A percentile compares a stretch with the other conserved stretches of the same genome.
phyloP scores from a whole-genome alignment of 2,888 invertebrate genomes.

The Caenorhabditis sp. region DNA sequence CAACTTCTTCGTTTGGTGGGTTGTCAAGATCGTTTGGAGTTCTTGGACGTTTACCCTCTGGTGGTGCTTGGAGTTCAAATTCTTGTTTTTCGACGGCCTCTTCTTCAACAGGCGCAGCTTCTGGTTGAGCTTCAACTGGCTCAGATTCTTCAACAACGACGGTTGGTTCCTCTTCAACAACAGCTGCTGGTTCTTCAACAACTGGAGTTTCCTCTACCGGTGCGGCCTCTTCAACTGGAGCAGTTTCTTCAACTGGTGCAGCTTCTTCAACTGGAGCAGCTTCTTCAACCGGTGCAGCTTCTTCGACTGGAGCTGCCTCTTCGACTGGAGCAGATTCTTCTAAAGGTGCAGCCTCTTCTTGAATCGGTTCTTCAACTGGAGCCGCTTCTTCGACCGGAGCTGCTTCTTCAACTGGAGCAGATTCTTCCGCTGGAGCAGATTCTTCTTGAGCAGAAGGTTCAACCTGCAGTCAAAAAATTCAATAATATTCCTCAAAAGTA shows the following conservation, averaged over 20 bases:
- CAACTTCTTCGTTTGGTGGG: conserved; percentile 45
- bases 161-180: conserved; percentile 39
- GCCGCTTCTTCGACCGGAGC: conserved; percentile 26
- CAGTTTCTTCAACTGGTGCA: conserved; percentile 29
- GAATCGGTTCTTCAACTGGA: conserved; percentile 6
- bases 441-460: conserved; percentile 22
- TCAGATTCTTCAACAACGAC: conserved; percentile 12
- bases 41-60: conserved; percentile 66
- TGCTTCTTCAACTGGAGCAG: conserved; percentile 28
- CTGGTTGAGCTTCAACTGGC: conserved; percentile 13
- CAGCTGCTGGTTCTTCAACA: conserved; percentile 25
- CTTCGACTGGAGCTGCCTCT: conserved; percentile 24
- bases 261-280: conserved; percentile 30
- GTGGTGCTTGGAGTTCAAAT: conserved; percentile 67
- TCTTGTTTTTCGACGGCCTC: conserved; percentile 46
- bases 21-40: conserved; percentile 67
- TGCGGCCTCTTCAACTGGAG: conserved; percentile 27
- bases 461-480: conserved; percentile 4
- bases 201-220: conserved; percentile 18
- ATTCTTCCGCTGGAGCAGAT: conserved; percentile 15
- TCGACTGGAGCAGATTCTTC: conserved; percentile 36
- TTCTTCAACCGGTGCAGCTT: conserved; percentile 18
- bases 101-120: conserved; percentile 29
- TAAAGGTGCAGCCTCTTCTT: conserved; percentile 7
- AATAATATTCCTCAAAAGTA: conserved; percentile 1